Conservation (phyloP, 2,113 vertebrate genomes). For the Aspiorhynchus laticeps region DNA sequence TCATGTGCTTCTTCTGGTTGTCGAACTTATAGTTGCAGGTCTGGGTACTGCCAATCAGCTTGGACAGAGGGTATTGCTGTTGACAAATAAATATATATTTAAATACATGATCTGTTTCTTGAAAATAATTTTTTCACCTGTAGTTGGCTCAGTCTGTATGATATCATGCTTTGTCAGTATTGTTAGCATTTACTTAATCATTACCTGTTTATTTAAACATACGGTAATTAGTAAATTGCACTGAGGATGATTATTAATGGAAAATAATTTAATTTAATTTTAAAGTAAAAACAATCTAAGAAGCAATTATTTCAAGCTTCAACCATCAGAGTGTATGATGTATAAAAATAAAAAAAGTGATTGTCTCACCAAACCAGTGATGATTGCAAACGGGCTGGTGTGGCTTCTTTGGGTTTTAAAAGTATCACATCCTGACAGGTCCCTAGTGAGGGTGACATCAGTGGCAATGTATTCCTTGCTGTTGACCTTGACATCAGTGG, state of each 20-base stretch:
- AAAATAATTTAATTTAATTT: neutral
- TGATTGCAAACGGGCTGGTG: no score
- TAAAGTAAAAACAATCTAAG: no score
- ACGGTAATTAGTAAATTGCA: neutral
- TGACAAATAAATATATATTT: slow-evolving; percentile 4
- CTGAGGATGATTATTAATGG: neutral
- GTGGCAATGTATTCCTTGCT: slow-evolving; percentile 73
- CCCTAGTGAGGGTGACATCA: slow-evolving; percentile 78
- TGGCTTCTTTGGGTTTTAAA: slow-evolving; percentile 76
- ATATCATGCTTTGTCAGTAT: neutral
- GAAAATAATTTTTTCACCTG: neutral
- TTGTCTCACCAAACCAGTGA: no score
- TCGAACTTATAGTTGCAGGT: slow-evolving; percentile 87
- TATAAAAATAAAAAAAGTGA: no score
- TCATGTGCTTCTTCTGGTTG: slow-evolving; percentile 81
- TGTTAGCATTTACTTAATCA: neutral
- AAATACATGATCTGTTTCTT: neutral
- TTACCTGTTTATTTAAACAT: slow-evolving; percentile 6
- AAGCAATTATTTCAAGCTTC: no score
- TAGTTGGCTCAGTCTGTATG: neutral
- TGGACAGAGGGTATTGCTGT: slow-evolving; percentile 75
- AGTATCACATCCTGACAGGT: slow-evolving; percentile 82
- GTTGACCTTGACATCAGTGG: slow-evolving; percentile 74
- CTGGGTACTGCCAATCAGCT: slow-evolving; percentile 84
- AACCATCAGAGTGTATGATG: no score